Percentiles rank a stretch among this genome's conserved stretches.
Conservation (phyloP, 2,113 vertebrate genomes). For the Ranitomeya variabilis region DNA sequence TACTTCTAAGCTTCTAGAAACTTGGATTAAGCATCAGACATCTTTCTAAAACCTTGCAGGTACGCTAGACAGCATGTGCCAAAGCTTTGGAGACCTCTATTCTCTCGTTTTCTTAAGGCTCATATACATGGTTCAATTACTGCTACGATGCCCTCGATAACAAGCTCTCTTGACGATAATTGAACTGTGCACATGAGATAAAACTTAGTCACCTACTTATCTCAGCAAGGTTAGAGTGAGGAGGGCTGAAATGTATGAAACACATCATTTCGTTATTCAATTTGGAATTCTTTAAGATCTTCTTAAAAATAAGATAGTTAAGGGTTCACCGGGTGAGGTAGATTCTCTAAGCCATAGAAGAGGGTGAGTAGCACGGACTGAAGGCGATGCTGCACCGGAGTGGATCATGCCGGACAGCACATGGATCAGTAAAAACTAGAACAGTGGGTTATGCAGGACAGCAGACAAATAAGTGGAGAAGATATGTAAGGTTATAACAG, state of each 20-base stretch:
- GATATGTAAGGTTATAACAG: too few relatives aligned
- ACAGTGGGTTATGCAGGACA: too few relatives aligned
- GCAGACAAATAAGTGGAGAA: too few relatives aligned
- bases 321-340: too few relatives aligned
- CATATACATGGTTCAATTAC: background rate
- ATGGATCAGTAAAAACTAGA: too few relatives aligned
- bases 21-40: constrained; percentile 24
- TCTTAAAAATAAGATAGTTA: background rate
- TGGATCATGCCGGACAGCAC: too few relatives aligned
- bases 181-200: background rate
- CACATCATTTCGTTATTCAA: background rate
- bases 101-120: background rate
- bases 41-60: constrained; percentile 6
- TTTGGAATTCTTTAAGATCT: background rate
- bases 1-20: constrained; percentile 25
- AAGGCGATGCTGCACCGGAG: too few relatives aligned
- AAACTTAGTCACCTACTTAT: background rate
- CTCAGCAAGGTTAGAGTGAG: background rate
- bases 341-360: too few relatives aligned
- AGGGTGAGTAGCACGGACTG: too few relatives aligned
- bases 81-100: background rate
- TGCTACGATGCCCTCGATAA: background rate
- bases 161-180: background rate
- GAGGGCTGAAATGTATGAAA: background rate
- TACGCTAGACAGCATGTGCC: background rate